A percentile compares a stretch with the other conserved stretches of the same genome.
Conservation (phyloP, 2,113 vertebrate genomes). For the Martes martes region DNA sequence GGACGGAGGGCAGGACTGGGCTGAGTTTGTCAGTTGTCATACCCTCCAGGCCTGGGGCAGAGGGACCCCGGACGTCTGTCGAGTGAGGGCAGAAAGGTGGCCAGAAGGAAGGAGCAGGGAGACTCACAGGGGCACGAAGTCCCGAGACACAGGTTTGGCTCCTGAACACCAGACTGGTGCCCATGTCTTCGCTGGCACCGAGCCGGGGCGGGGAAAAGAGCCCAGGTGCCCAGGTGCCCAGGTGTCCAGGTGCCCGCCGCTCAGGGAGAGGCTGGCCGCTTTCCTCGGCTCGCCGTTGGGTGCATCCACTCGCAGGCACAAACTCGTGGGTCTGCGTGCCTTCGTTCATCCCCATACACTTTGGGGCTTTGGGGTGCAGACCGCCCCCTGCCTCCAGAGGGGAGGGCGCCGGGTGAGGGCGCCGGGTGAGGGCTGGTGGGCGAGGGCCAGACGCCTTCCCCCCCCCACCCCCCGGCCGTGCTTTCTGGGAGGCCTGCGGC, state of each 20-base stretch:
- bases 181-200: fast-evolving
- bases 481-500: not conserved
- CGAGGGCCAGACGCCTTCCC: not conserved
- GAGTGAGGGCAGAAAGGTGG: not conserved
- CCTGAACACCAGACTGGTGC: fast-evolving
- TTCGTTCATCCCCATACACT: not conserved
- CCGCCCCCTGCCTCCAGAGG: not conserved
- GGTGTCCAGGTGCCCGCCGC: not conserved
- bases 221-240: not conserved
- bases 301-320: not conserved
- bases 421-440: not conserved
- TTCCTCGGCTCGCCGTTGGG: not conserved
- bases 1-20: not conserved
- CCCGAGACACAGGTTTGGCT: not conserved
- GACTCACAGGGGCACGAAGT: no score
- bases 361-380: not conserved
- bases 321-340: not conserved
- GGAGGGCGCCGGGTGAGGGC: not conserved
- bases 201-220: fast-evolving
- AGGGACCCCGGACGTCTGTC: not conserved
- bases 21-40: not conserved
- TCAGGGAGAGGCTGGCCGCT: not conserved
- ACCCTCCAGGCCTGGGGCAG: not conserved
- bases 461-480: not conserved
- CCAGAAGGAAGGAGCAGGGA: not conserved